These are phyloP conservation scores for Helicoverpa zea DNA, from an alignment of 1,140 invertebrate genomes.

Conservation along the genomic window DNA sequence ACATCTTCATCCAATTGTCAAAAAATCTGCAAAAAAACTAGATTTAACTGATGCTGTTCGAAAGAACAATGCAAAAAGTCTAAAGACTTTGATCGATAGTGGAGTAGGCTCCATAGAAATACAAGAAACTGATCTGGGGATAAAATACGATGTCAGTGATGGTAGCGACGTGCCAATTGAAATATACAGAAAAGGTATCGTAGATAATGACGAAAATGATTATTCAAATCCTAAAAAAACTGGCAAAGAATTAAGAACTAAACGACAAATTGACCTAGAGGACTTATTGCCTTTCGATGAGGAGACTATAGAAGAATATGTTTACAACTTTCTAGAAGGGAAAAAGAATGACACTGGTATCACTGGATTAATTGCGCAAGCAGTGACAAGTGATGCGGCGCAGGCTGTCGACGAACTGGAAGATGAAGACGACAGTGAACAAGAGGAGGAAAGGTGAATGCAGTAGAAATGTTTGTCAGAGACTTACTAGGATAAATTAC, in stretches of 20 bases:
- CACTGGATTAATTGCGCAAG: constrained; percentile 75
- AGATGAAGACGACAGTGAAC: constrained; percentile 63
- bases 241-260: constrained; percentile 67
- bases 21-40: constrained; percentile 68
- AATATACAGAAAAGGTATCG: constrained; percentile 88
- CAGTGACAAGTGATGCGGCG: constrained; percentile 71
- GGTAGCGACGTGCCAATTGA: constrained; percentile 84
- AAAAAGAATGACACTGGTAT: constrained; percentile 75
- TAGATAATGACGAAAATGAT: constrained; percentile 84
- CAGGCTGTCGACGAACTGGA: constrained; percentile 64
- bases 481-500: constrained; percentile 58
- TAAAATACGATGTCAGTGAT: constrained; percentile 87
- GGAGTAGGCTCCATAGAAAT: constrained; percentile 84
- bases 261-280: constrained; percentile 75
- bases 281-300: constrained; percentile 79
- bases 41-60: constrained; percentile 62
- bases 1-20: constrained; percentile 86
- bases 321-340: constrained; percentile 77
- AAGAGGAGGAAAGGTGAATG: constrained; percentile 63
- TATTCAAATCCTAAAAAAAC: constrained; percentile 72
- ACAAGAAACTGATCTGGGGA: constrained; percentile 86
- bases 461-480: constrained; percentile 30
- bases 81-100: constrained; percentile 74
- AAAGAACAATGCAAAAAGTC: constrained; percentile 69
- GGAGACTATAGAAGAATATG: constrained; percentile 77